Percentiles rank a stretch among this genome's conserved stretches.
phyloP scores from a whole-genome alignment of 2,113 vertebrate species.

The Perca fluviatilis region DNA sequence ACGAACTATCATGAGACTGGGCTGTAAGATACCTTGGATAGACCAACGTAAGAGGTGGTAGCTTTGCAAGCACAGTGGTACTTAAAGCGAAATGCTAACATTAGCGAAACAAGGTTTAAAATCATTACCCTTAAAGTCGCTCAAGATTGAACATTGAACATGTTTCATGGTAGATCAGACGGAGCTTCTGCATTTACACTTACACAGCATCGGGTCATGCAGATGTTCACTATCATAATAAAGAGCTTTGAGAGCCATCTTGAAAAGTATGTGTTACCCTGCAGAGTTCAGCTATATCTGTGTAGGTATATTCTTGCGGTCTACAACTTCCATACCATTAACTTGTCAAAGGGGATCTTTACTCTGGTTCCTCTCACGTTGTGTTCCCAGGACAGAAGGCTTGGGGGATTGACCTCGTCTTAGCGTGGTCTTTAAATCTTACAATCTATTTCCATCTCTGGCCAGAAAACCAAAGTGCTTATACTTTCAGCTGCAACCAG shows the following conservation, averaged over 20 bases:
- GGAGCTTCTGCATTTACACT: background rate
- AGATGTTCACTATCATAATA: background rate
- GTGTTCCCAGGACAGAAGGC: slow-evolving; percentile 42
- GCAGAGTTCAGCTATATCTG: background rate
- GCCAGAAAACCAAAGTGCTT: slow-evolving; percentile 60
- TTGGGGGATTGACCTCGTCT: slow-evolving; percentile 35
- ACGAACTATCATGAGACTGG: too few relatives aligned
- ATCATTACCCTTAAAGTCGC: background rate
- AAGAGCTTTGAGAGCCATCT: slow-evolving; percentile 4
- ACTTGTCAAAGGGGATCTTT: slow-evolving; percentile 25
- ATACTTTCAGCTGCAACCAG: slow-evolving; percentile 69
- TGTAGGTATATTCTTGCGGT: background rate
- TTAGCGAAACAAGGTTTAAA: background rate
- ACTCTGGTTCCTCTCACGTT: slow-evolving; percentile 28
- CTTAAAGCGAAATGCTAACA: background rate
- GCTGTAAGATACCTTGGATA: background rate
- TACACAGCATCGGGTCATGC: background rate
- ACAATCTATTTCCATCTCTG: slow-evolving; percentile 59
- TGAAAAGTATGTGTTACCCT: background rate
- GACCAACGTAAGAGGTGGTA: background rate
- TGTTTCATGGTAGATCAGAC: background rate
- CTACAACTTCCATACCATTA: slow-evolving; percentile 21
- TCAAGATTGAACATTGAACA: background rate
- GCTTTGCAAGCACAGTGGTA: background rate
- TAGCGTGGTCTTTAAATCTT: slow-evolving; percentile 58